phyloP scores from a whole-genome alignment of 1,140 invertebrate genomes.

The Phocides pigmalion region DNA sequence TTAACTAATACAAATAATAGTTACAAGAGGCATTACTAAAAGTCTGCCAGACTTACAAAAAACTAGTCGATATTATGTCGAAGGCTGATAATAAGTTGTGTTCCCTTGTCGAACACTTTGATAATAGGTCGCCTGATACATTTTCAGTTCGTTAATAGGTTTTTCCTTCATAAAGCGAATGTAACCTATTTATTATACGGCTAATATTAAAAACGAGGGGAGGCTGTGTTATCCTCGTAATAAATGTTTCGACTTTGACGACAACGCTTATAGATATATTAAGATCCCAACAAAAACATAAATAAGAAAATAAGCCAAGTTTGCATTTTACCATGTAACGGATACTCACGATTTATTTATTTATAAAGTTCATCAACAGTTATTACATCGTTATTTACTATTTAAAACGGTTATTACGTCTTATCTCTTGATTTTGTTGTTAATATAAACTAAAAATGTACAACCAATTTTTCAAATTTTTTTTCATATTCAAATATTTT shows the following conservation, averaged over 20 bases:
- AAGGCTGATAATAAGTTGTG: not conserved
- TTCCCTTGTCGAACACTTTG: constrained; percentile 36
- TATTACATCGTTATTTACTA: no score
- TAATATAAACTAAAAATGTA: no score
- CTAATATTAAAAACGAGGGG: constrained; percentile 77
- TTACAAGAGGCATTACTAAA: no score
- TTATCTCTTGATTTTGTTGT: no score
- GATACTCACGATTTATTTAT: no score
- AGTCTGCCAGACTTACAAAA: no score
- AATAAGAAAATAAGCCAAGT: constrained; percentile 9
- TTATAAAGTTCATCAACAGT: no score
- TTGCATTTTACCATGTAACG: not conserved
- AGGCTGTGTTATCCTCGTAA: constrained; percentile 58
- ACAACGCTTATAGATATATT: constrained; percentile 45
- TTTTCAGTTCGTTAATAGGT: constrained; percentile 79
- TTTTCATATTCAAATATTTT: no score
- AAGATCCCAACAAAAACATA: constrained; percentile 21
- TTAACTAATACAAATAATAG: no score
- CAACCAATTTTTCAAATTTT: no score
- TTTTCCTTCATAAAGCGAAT: constrained; percentile 82
- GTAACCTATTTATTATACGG: constrained; percentile 80
- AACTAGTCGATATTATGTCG: not conserved
- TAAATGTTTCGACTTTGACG: constrained; percentile 67
- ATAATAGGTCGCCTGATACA: constrained; percentile 68
- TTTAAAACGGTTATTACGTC: no score